These are phyloP conservation scores for Carassius gibelio DNA, from an alignment of 2,113 vertebrate species.

Conservation along the genomic window DNA sequence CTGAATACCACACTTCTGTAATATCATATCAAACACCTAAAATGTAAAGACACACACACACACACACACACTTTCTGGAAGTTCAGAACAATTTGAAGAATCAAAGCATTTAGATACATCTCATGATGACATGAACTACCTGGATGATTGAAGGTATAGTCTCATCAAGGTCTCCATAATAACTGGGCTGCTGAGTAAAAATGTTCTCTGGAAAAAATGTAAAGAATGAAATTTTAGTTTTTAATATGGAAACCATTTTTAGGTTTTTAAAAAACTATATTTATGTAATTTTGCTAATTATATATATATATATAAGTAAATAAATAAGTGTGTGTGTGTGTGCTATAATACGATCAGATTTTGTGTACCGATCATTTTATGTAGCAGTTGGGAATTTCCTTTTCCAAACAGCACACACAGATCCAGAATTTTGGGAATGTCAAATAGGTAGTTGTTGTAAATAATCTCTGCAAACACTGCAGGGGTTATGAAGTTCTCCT, in stretches of 20 bases:
- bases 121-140: constrained; percentile 65
- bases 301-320: too few relatives aligned
- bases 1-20: constrained; percentile 84
- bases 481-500: constrained; percentile 92
- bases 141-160: constrained; percentile 87
- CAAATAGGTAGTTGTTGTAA: constrained; percentile 95
- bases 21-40: constrained; percentile 88
- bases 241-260: neutral
- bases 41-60: neutral
- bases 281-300: neutral
- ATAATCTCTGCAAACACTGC: constrained; percentile 93
- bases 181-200: constrained; percentile 90
- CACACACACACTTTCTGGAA: neutral
- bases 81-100: neutral
- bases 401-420: constrained; percentile 95
- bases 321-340: neutral
- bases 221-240: neutral
- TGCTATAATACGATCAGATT: neutral
- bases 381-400: constrained; percentile 87
- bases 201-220: constrained; percentile 83
- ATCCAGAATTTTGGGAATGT: constrained; percentile 97
- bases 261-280: neutral
- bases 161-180: constrained; percentile 88
- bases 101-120: neutral
- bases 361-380: constrained; percentile 92